Percentiles rank a stretch among this genome's conserved stretches.
phyloP scores from a whole-genome alignment of 2,797 vertebrate species.

The Paedocypris micromegethes region DNA sequence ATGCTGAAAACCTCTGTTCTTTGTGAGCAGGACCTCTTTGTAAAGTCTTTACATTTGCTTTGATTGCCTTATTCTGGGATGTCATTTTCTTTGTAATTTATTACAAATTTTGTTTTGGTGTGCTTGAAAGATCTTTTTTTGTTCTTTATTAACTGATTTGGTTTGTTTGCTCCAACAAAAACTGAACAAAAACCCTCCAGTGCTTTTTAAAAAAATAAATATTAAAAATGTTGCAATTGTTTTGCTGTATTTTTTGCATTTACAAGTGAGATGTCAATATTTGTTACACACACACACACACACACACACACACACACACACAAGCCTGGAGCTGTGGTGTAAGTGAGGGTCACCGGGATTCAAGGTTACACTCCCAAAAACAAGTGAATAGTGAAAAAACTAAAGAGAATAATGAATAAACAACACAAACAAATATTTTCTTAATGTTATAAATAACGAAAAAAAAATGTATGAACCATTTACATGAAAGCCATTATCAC shows the following conservation, averaged over 20 bases:
- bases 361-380: no score
- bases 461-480: no score
- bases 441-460: no score
- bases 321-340: no score
- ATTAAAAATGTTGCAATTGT: slow-evolving; percentile 40
- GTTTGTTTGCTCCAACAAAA: slow-evolving; percentile 69
- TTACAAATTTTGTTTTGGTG: slow-evolving; percentile 70
- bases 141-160: slow-evolving; percentile 60
- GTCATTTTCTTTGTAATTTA: slow-evolving; percentile 68
- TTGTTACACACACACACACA: no score
- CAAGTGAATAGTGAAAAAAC: no score
- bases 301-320: no score
- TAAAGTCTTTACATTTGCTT: slow-evolving; percentile 54
- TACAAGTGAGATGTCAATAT: neutral
- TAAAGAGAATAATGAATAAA: no score
- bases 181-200: slow-evolving; percentile 61
- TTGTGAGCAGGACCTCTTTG: slow-evolving; percentile 62
- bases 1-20: slow-evolving; percentile 63
- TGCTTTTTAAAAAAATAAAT: slow-evolving; percentile 69
- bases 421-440: no score
- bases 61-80: slow-evolving; percentile 54
- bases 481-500: no score
- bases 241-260: slow-evolving; percentile 28
- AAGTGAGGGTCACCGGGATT: no score
- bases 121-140: slow-evolving; percentile 57